A percentile compares a stretch with the other conserved stretches of the same genome.
These are phyloP conservation scores for Tineola bisselliella DNA, from an alignment of 2,888 invertebrate species.

Conservation along the genomic window DNA sequence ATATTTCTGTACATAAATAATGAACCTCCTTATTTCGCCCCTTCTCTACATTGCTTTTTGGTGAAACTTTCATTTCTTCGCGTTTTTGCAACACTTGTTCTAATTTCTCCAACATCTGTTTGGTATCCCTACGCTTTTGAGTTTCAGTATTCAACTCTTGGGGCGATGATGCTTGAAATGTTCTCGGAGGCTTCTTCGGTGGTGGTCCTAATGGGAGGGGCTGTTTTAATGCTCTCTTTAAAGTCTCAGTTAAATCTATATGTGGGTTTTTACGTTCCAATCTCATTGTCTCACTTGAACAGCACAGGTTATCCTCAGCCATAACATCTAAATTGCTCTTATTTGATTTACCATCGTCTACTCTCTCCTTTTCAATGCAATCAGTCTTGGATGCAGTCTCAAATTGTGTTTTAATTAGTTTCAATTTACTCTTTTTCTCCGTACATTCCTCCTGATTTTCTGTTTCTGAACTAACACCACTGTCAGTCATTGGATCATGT, in stretches of 20 bases:
- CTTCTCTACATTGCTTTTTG: background rate
- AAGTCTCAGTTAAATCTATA: conserved; percentile 63
- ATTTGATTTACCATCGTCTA: conserved; percentile 20
- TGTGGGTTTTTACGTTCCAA: conserved; percentile 56
- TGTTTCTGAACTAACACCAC: conserved; percentile 61
- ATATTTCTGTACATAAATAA: conserved; percentile 58
- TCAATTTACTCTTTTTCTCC: conserved; percentile 29
- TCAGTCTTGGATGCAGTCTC: conserved; percentile 16
- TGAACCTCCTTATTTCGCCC: conserved; percentile 47
- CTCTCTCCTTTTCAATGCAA: conserved; percentile 9
- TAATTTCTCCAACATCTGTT: conserved; percentile 72
- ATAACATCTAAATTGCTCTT: conserved; percentile 38
- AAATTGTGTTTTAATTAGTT: conserved; percentile 18
- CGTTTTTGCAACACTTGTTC: conserved; percentile 67
- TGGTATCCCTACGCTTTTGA: conserved; percentile 58
- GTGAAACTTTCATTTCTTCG: conserved; percentile 27
- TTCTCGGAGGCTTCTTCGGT: conserved; percentile 79
- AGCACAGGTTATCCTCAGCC: conserved; percentile 33
- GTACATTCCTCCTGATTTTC: conserved; percentile 47
- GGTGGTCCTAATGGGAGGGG: conserved; percentile 77
- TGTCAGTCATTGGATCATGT: conserved; percentile 55
- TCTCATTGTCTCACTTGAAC: conserved; percentile 52
- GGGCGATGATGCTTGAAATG: conserved; percentile 50
- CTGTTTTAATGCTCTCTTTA: conserved; percentile 73
- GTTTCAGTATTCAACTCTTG: conserved; percentile 25